Evolutionary conservation across 1,140 invertebrate species (phyloP).

Genomic region (Latrodectus geometricus): DNA sequence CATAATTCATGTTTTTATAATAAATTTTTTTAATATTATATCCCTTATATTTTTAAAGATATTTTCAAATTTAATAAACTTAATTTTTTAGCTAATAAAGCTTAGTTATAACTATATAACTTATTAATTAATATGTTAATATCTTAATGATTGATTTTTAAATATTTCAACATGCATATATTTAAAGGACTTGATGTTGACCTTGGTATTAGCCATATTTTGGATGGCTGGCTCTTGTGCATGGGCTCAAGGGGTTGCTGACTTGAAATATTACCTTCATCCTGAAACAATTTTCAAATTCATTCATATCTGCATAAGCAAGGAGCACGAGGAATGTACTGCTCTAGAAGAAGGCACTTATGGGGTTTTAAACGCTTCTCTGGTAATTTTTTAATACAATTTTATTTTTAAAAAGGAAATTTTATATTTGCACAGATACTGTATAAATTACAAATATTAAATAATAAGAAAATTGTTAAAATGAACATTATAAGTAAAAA

Average conservation of each 20-base stretch:
- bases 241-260: constrained; percentile 76
- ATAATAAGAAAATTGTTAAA: neutral
- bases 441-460: too few relatives aligned
- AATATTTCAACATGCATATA: neutral
- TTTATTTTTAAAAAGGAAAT: too few relatives aligned
- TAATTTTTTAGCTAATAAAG: neutral
- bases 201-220: constrained; percentile 74
- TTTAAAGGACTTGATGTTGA: constrained; percentile 73
- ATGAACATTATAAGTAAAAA: neutral
- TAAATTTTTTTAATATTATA: too few relatives aligned
- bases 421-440: neutral
- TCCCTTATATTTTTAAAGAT: neutral
- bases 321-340: constrained; percentile 29
- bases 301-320: constrained; percentile 60
- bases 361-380: constrained; percentile 63
- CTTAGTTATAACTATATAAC: neutral
- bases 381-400: constrained; percentile 54
- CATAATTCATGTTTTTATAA: neutral
- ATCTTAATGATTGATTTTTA: too few relatives aligned
- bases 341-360: constrained; percentile 57
- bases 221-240: constrained; percentile 78
- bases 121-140: neutral
- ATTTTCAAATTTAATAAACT: neutral
- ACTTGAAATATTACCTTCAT: constrained; percentile 73
- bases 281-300: constrained; percentile 65